Evolutionary conservation across 2,113 vertebrate species (phyloP), one percentile per base, ranked within the genome.

Genomic region (Tympanuchus pallidicinctus): DNA sequence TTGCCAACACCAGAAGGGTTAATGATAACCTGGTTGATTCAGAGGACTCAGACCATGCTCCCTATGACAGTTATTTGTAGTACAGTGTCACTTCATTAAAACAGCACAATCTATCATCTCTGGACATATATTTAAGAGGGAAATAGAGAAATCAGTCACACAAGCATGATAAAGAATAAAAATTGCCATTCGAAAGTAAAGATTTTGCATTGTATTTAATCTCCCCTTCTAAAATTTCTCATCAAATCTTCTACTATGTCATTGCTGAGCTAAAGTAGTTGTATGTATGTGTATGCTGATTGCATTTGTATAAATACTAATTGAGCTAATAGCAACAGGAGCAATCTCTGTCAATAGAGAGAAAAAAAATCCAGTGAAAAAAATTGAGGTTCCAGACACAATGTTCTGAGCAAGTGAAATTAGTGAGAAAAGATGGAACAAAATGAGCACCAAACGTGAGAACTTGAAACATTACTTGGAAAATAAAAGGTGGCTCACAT

Each of bases 391-490:
- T 61, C 57, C 47, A 91, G 67, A 47, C 47, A 71, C 42, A 91
- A 72, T 27, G 27, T n/a, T 86, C 72, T 48, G 24, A 91, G 34
- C 57, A 69, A 13, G 21, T 78, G 40, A 93, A 90, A 88, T 20
- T 9, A 1, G 36, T 91, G 61, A 90, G 52, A 92, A 91, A 32
- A 11, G 54, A 83, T 42, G 21, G 27, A 90, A 54, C 16, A 83
- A 91, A 95, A 81, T 64, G 38, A 92, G 43, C 64, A 81, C 5
- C 64, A 84, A 88, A 86, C 5, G 8, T 40, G 28, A 85, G 42
- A 89, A 81, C 18, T 78, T n/a, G 18, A 52, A 57, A 61, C 57
- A 73, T 43, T 60, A 57, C 30, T 34, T 59, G 30, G 40, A 52
- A 76, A 69, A 67, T 4, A 56, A 79, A 92, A 71, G 14, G 57